Evolutionary conservation across 2,888 invertebrate genomes (phyloP), one percentile per base, ranked within the genome.

Genomic region (Abscondita cerata): DNA sequence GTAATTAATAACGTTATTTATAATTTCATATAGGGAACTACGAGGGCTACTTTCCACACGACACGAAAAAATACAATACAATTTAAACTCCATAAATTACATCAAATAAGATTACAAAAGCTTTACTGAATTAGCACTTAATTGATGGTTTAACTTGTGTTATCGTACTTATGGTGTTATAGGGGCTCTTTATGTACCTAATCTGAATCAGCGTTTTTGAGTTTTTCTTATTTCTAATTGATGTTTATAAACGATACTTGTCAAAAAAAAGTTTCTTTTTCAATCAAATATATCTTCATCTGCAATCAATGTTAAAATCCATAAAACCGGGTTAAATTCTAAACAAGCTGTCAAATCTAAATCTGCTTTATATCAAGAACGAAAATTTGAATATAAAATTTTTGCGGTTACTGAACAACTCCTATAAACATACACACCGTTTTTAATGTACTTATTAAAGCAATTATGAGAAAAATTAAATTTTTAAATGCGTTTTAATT

Each of bases 11-110:
- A 13, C 11, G 8, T 33, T 33, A 34, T 15, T 18, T 51, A 36
- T 51, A 51, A 36, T 33, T 36, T 33, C 36, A 18, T 33, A 19
- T 25, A 2, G 20, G 16, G 6, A 20, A 25, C 15, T 36, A 46
- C 47, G 18, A 52, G 55, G 63, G 60, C 44, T 52, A 38, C 31
- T 46, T 57, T 47, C 58, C 31, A 48, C 40, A 50, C 41, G 40
- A 47, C 55, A 55, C 36, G 47, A 59, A 57, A 55, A 62, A 62
- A 63, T 61, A 64, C 59, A 60, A 64, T 66, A 62, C 67, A 64
- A 67, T 67, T 67, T 67, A 55, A 61, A 63, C 53, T 50, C 54
- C 61, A 58, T 67, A 67, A 67, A 67, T 68, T 67, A 66, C 56
- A 31, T 11, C 62, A 65, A 68, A 68, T 64, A 57, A 68, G 60